These are phyloP conservation scores for Lycia hirtaria DNA, from an alignment of 2,888 invertebrate genomes.

Conservation along the genomic window DNA sequence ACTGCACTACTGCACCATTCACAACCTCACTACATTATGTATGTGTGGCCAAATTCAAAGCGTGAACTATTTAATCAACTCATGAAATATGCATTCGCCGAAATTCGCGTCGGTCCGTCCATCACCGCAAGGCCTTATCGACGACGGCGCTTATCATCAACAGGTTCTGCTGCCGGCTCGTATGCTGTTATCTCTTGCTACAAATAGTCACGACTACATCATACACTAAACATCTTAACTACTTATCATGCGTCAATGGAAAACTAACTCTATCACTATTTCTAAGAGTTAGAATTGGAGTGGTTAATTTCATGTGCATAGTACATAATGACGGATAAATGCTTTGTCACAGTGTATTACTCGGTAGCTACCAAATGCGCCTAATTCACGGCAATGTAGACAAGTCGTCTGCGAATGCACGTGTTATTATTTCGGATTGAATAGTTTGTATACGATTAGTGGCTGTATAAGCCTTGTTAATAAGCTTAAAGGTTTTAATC, in stretches of 20 bases:
- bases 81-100: slow-evolving; percentile 84
- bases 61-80: slow-evolving; percentile 84
- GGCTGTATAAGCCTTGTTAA: slow-evolving; percentile 9
- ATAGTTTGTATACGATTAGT: slow-evolving; percentile 46
- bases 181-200: slow-evolving; percentile 83
- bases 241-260: slow-evolving; percentile 28
- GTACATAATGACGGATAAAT: slow-evolving; percentile 74
- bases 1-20: slow-evolving; percentile 51
- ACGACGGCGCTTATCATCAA: slow-evolving; percentile 83
- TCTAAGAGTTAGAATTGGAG: slow-evolving; percentile 42
- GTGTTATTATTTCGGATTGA: slow-evolving; percentile 63
- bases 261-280: slow-evolving; percentile 41
- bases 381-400: slow-evolving; percentile 82
- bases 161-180: slow-evolving; percentile 81
- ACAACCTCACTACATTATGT: slow-evolving; percentile 52
- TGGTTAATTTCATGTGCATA: slow-evolving; percentile 40
- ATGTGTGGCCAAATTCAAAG: slow-evolving; percentile 68
- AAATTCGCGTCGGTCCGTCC: slow-evolving; percentile 80
- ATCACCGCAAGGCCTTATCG: slow-evolving; percentile 79
- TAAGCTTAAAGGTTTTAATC: slow-evolving; percentile 5
- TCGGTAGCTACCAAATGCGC: slow-evolving; percentile 75
- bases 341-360: slow-evolving; percentile 81
- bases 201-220: slow-evolving; percentile 70
- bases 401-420: slow-evolving; percentile 63
- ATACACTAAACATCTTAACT: slow-evolving; percentile 53